Percentiles rank a stretch among this genome's conserved stretches.
Conservation (phyloP, 64 coral and sea anemone genomes). For the Montipora capricornis region DNA sequence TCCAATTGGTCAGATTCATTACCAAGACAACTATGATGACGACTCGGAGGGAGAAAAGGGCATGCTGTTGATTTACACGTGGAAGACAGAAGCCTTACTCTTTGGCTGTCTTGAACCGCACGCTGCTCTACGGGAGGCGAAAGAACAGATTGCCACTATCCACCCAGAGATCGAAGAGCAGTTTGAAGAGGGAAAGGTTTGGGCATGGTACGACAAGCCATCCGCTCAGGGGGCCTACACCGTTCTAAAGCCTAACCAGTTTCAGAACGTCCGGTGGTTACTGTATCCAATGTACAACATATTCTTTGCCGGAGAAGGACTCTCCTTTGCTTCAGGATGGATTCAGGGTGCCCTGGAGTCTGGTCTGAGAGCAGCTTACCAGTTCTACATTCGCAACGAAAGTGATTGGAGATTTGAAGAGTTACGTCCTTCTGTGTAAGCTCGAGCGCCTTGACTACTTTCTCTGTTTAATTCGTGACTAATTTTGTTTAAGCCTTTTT, state of each 20-base stretch:
- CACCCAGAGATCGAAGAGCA: slow-evolving; percentile 46
- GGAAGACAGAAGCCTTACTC: slow-evolving; percentile 59
- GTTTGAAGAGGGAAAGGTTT: slow-evolving; percentile 35
- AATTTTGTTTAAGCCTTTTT: no score
- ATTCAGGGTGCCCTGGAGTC: slow-evolving; percentile 72
- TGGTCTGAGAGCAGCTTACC: slow-evolving; percentile 49
- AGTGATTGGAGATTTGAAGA: not conserved
- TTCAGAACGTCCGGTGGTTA: not conserved
- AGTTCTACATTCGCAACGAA: slow-evolving; percentile 55
- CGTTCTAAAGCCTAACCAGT: slow-evolving; percentile 19
- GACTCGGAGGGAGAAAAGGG: slow-evolving; percentile 4
- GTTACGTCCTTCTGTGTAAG: no score
- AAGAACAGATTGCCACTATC: slow-evolving; percentile 46
- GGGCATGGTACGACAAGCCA: slow-evolving; percentile 53
- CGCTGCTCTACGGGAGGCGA: not conserved
- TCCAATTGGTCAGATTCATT: slow-evolving; percentile 68
- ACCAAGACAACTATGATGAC: not conserved
- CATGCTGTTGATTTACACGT: slow-evolving; percentile 61
- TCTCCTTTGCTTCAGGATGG: slow-evolving; percentile 58
- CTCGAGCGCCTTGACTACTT: no score
- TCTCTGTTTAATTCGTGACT: no score
- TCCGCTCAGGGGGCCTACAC: slow-evolving; percentile 25
- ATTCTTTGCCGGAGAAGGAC: slow-evolving; percentile 50
- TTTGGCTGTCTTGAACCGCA: slow-evolving; percentile 39
- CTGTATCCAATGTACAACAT: slow-evolving; percentile 23